A percentile compares a stretch with the other conserved stretches of the same genome.
Conservation (phyloP, 2,888 invertebrate genomes). For the Chesias legatella region DNA sequence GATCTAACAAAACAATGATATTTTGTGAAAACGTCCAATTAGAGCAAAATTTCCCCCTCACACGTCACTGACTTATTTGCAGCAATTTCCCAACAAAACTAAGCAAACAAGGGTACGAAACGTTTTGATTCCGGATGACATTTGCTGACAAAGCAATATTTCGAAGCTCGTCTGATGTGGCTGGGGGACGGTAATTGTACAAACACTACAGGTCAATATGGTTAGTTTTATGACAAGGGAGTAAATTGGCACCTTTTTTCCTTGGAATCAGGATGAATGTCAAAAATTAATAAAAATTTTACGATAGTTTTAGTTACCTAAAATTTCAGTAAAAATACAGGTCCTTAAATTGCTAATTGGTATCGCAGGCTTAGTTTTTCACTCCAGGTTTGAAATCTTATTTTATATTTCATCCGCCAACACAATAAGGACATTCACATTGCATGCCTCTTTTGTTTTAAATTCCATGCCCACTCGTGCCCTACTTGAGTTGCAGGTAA, state of each 20-base stretch:
- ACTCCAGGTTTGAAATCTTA: too few species aligned
- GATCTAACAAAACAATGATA: slow-evolving; percentile 18
- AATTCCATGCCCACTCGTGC: slow-evolving; percentile 23
- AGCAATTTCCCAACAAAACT: slow-evolving; percentile 34
- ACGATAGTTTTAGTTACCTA: too few species aligned
- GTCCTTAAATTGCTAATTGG: too few species aligned
- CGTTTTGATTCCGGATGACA: slow-evolving; percentile 40
- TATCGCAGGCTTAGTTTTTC: too few species aligned
- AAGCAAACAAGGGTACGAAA: slow-evolving; percentile 33
- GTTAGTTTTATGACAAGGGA: slow-evolving; percentile 28
- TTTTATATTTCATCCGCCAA: neutral
- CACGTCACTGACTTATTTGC: slow-evolving; percentile 28
- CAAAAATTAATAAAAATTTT: too few species aligned
- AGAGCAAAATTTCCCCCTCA: slow-evolving; percentile 28
- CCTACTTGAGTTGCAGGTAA: slow-evolving; percentile 47
- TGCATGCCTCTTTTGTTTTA: slow-evolving; percentile 16
- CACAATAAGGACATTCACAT: slow-evolving; percentile 7
- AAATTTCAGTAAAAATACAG: too few species aligned
- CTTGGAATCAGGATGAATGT: neutral
- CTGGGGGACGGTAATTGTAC: slow-evolving; percentile 46
- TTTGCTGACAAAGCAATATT: slow-evolving; percentile 40
- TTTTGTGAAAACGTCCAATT: slow-evolving; percentile 33
- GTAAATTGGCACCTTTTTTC: slow-evolving; percentile 14
- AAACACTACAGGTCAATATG: slow-evolving; percentile 36
- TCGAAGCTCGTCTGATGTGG: slow-evolving; percentile 28